A percentile compares a stretch with the other conserved stretches of the same genome.
Conservation (phyloP, 2,888 invertebrate species). For the Nemapogon koenigi region DNA sequence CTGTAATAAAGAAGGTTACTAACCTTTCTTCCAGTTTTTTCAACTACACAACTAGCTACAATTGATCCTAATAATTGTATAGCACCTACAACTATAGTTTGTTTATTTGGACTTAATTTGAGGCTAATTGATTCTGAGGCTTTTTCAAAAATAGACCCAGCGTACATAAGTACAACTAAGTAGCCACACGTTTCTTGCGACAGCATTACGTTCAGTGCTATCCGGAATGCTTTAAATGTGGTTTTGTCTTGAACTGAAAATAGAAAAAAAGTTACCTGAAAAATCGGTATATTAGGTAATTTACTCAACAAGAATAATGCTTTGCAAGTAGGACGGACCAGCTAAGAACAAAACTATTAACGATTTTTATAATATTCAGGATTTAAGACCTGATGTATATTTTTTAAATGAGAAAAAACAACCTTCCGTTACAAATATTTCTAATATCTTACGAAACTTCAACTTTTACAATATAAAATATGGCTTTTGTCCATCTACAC, state of each 20-base stretch:
- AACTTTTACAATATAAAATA: too few relatives aligned
- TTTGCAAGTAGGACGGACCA: too few relatives aligned
- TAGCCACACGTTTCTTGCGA: conserved; percentile 57
- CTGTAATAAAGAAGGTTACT: neutral
- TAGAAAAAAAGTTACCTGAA: too few relatives aligned
- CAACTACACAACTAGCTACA: conserved; percentile 53
- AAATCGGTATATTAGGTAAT: too few relatives aligned
- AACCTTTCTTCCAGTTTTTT: conserved; percentile 54
- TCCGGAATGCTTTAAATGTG: conserved; percentile 52
- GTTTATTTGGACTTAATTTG: conserved; percentile 51
- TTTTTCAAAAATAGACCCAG: conserved; percentile 52
- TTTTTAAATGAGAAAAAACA: too few relatives aligned
- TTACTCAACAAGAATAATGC: too few relatives aligned
- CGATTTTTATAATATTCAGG: too few relatives aligned
- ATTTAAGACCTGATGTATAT: too few relatives aligned
- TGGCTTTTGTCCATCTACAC: too few relatives aligned
- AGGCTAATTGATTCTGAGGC: conserved; percentile 49
- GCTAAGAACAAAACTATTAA: too few relatives aligned
- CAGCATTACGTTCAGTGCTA: conserved; percentile 52
- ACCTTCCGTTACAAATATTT: too few relatives aligned
- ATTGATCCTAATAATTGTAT: conserved; percentile 51
- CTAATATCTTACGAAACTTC: too few relatives aligned
- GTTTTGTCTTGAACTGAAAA: conserved; percentile 50
- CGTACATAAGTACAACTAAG: conserved; percentile 57
- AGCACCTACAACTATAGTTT: conserved; percentile 50